Percentiles rank a stretch among this genome's conserved stretches.
phyloP scores from a whole-genome alignment of 2,888 invertebrate genomes.

The Hypolimnas misippus region DNA sequence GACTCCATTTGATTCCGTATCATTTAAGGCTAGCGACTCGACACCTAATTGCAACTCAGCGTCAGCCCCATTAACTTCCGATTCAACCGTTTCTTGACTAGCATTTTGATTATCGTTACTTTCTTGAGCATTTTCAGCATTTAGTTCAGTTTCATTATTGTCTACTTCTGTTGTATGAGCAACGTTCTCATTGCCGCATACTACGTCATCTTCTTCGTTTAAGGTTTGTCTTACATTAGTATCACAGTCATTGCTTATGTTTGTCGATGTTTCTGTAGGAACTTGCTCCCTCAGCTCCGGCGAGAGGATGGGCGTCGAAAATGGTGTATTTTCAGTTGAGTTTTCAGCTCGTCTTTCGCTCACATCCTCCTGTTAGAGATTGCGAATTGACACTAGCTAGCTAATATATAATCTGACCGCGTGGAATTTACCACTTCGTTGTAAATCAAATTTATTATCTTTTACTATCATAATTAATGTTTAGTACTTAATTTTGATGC shows the following conservation, averaged over 20 bases:
- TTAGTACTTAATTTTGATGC: not conserved
- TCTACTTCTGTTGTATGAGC: constrained; percentile 27
- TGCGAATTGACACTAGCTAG: constrained; percentile 59
- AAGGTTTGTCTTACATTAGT: constrained; percentile 74
- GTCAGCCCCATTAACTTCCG: constrained; percentile 34
- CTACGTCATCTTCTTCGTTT: constrained; percentile 78
- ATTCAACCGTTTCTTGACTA: constrained; percentile 44
- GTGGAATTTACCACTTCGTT: not conserved
- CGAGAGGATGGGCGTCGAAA: constrained; percentile 69
- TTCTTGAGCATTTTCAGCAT: constrained; percentile 55
- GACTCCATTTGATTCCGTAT: constrained; percentile 37
- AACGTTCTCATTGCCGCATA: constrained; percentile 65
- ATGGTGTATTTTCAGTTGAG: constrained; percentile 70
- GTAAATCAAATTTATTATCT: not conserved
- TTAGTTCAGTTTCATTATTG: constrained; percentile 43
- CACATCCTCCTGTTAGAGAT: constrained; percentile 79
- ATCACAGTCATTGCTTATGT: constrained; percentile 80
- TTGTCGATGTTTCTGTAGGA: constrained; percentile 69
- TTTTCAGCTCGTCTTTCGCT: constrained; percentile 71
- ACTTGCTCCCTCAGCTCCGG: constrained; percentile 52
- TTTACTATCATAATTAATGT: not conserved
- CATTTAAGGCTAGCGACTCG: constrained; percentile 40
- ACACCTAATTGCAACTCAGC: constrained; percentile 38
- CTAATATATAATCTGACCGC: constrained; percentile 24
- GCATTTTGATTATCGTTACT: constrained; percentile 50